Conservation (phyloP, 2,888 invertebrate species). For the Leptinotarsa peninsularis region DNA sequence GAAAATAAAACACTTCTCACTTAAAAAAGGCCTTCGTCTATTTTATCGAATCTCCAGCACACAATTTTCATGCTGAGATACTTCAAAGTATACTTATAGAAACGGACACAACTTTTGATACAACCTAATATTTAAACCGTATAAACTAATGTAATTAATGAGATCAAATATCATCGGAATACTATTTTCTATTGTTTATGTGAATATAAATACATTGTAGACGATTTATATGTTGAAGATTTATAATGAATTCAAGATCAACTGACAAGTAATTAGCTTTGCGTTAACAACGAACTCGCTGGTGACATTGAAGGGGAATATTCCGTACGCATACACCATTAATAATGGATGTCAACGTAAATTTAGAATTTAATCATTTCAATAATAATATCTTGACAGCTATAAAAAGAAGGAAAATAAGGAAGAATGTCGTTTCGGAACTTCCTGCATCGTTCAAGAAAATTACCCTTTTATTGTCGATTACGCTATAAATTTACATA, state of each 20-base stretch:
- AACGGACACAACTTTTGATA: too few relatives aligned
- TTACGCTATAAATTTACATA: constrained; percentile 2
- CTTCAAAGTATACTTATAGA: too few relatives aligned
- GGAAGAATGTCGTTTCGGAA: constrained; percentile 20
- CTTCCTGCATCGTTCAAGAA: constrained; percentile 22
- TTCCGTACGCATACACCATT: constrained; percentile 21
- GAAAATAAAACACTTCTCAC: too few relatives aligned
- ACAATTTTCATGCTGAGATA: too few relatives aligned
- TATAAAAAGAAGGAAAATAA: not conserved
- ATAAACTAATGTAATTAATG: too few relatives aligned
- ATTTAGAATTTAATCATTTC: constrained; percentile 29
- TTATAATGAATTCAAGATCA: constrained; percentile 28
- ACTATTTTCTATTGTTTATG: too few relatives aligned
- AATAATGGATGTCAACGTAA: constrained; percentile 29
- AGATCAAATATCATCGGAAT: too few relatives aligned
- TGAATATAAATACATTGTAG: too few relatives aligned
- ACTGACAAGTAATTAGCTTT: constrained; percentile 27
- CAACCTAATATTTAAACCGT: too few relatives aligned
- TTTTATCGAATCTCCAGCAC: too few relatives aligned
- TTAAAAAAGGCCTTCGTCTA: too few relatives aligned
- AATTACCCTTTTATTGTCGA: constrained; percentile 9
- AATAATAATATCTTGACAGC: constrained; percentile 17
- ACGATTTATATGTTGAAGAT: not conserved
- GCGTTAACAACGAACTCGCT: constrained; percentile 24
- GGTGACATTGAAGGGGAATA: constrained; percentile 27